Base-by-base conservation (phyloP, 2,888 invertebrate genomes). In the Melikaiella ostensackeni region DNA sequence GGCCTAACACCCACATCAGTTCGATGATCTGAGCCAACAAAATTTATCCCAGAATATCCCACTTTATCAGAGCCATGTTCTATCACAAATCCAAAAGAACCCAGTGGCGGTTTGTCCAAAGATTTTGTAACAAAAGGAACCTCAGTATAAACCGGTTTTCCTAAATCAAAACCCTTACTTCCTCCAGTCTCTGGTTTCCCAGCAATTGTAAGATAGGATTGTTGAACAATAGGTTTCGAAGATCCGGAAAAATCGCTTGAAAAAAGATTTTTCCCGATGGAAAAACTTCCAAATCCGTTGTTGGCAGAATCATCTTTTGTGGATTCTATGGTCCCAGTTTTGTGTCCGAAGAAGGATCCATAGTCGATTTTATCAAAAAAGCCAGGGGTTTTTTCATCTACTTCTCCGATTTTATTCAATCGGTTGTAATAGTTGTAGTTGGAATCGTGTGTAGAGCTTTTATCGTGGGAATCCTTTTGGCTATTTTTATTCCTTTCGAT, bases 41-140 rank as follows among this genome's bases (percentile, higher is more conserved):
- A 11, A 42, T 42, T 42, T 21, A 24, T 42, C 16, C 42, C 38
- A 42, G 64, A 50, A 55, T 46, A 70, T 3, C 50, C 70, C 6
- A 9, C 11, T 50, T 70, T 70, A 46, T 70, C 30, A 5, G 30
- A n/a, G 21, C 46, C 27, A 50, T 70, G 70, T 30, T 70, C 70
- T 30, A 70, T 70, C 27, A 70, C 70, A 50, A 70, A 70, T 50
- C 70, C 70, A 50, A 30, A 55, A 46, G 70, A 50, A 30, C 46
- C 30, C 6, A n/a, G 50, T 19, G 50, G 27, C 11, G 50, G 46
- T 30, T 50, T 70, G 8, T 70, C 70, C 4, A n/a, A 46, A 70
- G 70, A 50, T 66, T 66, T 66, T 7, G 66, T 66, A 9, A 66
- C 66, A 46, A 66, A 66, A 8, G 66, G 66, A 66, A 66, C 24